Conservation (phyloP, 2,888 invertebrate genomes). For the Epirrhoe tristata region DNA sequence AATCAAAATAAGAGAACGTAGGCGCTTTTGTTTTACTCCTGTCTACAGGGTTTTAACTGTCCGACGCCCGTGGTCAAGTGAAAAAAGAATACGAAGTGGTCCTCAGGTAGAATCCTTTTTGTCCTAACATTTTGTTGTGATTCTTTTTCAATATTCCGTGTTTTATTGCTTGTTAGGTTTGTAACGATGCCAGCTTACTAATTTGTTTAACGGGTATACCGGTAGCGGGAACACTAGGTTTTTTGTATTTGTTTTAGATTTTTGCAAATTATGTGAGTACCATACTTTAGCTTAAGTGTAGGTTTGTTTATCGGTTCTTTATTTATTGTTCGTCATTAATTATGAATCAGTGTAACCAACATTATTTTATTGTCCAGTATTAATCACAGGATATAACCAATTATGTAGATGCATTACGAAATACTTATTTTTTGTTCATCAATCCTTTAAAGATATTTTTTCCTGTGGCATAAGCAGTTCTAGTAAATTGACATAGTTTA, state of each 20-base stretch:
- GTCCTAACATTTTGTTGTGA: conserved; percentile 69
- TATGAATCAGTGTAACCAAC: not conserved
- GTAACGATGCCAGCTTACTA: conserved; percentile 70
- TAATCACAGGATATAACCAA: not conserved
- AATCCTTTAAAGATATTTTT: not conserved
- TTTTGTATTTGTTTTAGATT: not conserved
- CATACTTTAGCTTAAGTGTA: too few species aligned
- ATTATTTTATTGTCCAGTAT: not conserved
- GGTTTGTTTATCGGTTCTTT: not conserved
- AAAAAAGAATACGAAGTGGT: conserved; percentile 63
- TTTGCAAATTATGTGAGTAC: not conserved
- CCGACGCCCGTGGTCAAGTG: conserved; percentile 60
- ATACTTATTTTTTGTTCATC: not conserved
- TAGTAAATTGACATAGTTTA: too few species aligned
- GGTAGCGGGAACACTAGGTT: conserved; percentile 26
- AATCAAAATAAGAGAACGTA: conserved; percentile 78
- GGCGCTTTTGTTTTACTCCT: conserved; percentile 80
- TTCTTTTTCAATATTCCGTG: conserved; percentile 80
- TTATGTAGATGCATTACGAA: not conserved
- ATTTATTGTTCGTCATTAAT: not conserved
- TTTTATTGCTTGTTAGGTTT: conserved; percentile 81
- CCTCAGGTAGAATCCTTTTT: conserved; percentile 80
- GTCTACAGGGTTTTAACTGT: conserved; percentile 78
- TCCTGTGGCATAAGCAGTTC: not conserved
- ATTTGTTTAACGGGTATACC: conserved; percentile 60